Percentiles rank a stretch among this genome's conserved stretches.
phyloP scores from a whole-genome alignment of 2,888 invertebrate genomes.

The Oligia strigilis region DNA sequence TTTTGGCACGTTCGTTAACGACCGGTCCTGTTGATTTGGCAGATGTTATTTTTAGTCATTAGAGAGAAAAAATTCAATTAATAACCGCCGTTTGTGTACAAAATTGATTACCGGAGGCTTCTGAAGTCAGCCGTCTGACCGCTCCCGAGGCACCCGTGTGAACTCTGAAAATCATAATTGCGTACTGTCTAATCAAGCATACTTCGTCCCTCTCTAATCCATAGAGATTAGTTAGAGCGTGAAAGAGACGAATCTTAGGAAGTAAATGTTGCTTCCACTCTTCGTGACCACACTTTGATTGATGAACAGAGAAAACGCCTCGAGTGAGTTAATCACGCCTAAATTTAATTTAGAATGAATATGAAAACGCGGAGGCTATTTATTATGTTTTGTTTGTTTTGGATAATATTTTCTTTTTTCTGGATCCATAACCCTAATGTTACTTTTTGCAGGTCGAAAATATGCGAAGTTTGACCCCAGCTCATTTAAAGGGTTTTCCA shows the following conservation, averaged over 20 bases:
- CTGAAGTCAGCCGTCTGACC: conserved; percentile 85
- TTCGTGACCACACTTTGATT: conserved; percentile 85
- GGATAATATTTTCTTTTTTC: conserved; percentile 75
- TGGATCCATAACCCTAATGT: conserved; percentile 66
- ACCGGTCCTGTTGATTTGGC: conserved; percentile 83
- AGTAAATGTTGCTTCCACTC: conserved; percentile 83
- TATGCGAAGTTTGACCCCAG: conserved; percentile 63
- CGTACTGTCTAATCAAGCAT: conserved; percentile 82
- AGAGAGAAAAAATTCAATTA: conserved; percentile 87
- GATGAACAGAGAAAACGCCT: conserved; percentile 91
- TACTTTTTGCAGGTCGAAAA: conserved; percentile 63
- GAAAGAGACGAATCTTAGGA: conserved; percentile 80
- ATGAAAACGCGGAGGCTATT: conserved; percentile 82
- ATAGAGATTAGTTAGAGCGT: conserved; percentile 44
- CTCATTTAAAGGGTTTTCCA: conserved; percentile 53
- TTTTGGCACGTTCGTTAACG: conserved; percentile 87
- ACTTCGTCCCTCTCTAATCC: conserved; percentile 73
- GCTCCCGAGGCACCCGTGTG: conserved; percentile 82
- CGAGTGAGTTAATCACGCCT: conserved; percentile 88
- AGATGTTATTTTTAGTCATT: conserved; percentile 89
- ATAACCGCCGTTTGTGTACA: conserved; percentile 88
- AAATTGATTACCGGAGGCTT: conserved; percentile 88
- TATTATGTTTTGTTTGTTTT: conserved; percentile 88
- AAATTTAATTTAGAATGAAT: conserved; percentile 89
- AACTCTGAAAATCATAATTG: conserved; percentile 86